Evolutionary conservation across 2,797 vertebrate genomes (phyloP), one percentile per base, ranked within the genome.

Genomic region (Pangasius larnaudii): DNA sequence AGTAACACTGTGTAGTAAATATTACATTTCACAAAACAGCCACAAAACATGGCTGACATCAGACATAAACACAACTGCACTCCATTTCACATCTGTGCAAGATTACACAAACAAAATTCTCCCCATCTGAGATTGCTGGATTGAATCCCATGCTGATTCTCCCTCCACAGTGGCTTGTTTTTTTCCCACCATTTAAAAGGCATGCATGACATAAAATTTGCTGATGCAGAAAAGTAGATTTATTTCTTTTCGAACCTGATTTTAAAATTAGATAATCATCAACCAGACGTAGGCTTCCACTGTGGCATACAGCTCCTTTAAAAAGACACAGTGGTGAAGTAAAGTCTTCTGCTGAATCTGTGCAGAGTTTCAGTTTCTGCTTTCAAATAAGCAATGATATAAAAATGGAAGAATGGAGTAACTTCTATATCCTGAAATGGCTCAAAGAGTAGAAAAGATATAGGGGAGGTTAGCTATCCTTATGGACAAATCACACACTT

Each of bases 51-150:
- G 9, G 3, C 83, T 71, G 63, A 85, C 30, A 19, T 42, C 49
- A 30, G 67, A 85, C 16, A 42, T 18, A 9, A 81, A 61, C 56
- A 27, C 56, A 39, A 74, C 36, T 36, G 22, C 67, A 53, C 58
- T 49, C 1, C 39, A 86, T 27, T 61, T 51, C 74, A 65, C 59
- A 79, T 78, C 75, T 65, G 18, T 14, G 18, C 27, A 78, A 86
- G 11, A 51, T 79, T 78, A 86, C 72, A 65, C 56, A 77, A 42
- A 75, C 27, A 30, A 24, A 86, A 49, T 78, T 24, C n/a, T 77
- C 59, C 63, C 22, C 75, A 86, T 67, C 13, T 86, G 74, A 65
- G n/a, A 84, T 67, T 36, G 9, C 63, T 67, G 82, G 82, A 84
- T 67, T 4, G 0, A 36, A 18, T 51, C 61, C 82, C 42, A 51